A percentile compares a stretch with the other conserved stretches of the same genome.
Evolutionary conservation across 1,140 invertebrate species (phyloP).

Genomic region (Harpegnathos saltator): DNA sequence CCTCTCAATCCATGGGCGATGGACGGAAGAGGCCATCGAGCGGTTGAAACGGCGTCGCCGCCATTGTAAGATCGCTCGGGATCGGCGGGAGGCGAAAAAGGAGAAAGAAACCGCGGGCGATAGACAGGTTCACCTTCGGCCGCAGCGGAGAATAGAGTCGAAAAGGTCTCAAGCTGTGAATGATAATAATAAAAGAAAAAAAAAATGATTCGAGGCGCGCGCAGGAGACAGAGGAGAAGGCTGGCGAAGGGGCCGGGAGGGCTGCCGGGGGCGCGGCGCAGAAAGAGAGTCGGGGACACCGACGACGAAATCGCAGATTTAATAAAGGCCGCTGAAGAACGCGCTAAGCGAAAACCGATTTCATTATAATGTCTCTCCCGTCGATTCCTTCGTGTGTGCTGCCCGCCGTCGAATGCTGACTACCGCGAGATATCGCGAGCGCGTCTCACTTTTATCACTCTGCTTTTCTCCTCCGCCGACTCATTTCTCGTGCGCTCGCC

Average conservation of each 20-base stretch:
- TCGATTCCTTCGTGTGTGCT: slow-evolving; percentile 64
- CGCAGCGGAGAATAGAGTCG: slow-evolving; percentile 34
- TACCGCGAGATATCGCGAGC: slow-evolving; percentile 62
- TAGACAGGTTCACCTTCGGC: slow-evolving; percentile 41
- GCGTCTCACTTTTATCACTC: too few species aligned
- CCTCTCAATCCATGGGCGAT: slow-evolving; percentile 35
- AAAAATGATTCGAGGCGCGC: background rate
- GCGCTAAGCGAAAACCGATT: slow-evolving; percentile 83
- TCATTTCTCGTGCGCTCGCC: too few species aligned
- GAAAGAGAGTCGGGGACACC: background rate
- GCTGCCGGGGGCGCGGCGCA: background rate
- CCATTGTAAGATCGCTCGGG: slow-evolving; percentile 38
- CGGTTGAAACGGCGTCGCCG: background rate
- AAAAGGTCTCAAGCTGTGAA: slow-evolving; percentile 43
- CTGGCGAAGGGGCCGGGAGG: background rate
- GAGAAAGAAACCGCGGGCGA: slow-evolving; percentile 13
- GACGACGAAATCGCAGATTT: slow-evolving; percentile 79
- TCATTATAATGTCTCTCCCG: slow-evolving; percentile 77
- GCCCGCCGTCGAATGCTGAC: slow-evolving; percentile 61
- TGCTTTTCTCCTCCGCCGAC: background rate
- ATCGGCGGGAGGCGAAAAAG: slow-evolving; percentile 11
- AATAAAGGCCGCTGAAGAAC: slow-evolving; percentile 80
- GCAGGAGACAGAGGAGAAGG: too few species aligned
- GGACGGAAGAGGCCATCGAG: slow-evolving; percentile 37
- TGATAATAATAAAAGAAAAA: slow-evolving; percentile 66